Percentiles rank a stretch among this genome's conserved stretches.
Conservation (phyloP, 2,113 vertebrate genomes). For the Burhinus bistriatus region DNA sequence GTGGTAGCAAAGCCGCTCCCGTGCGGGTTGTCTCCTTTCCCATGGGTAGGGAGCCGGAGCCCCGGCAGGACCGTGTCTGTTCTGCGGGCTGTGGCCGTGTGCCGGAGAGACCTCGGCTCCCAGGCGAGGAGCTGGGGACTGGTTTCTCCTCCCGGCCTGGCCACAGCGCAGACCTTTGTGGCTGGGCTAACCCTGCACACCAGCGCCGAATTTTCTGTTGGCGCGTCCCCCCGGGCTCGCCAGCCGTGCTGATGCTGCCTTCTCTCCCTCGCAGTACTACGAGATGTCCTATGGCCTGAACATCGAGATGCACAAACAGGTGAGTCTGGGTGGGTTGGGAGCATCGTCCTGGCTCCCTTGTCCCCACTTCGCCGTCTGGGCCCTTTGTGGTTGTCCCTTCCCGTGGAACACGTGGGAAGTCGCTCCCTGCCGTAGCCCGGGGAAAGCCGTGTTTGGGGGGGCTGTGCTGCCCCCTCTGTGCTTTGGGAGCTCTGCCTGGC, state of each 20-base stretch:
- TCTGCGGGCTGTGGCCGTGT: accelerated
- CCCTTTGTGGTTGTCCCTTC: neutral
- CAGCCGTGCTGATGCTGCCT: neutral
- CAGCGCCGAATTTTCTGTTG: accelerated
- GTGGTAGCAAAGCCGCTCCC: accelerated
- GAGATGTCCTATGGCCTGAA: conserved; percentile 78
- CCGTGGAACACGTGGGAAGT: accelerated
- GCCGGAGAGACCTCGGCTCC: neutral
- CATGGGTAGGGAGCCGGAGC: accelerated
- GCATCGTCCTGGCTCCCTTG: neutral
- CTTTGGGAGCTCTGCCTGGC: neutral
- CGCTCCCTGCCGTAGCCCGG: neutral
- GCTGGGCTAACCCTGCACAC: neutral
- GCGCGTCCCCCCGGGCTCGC: no score
- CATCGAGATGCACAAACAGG: conserved; percentile 80
- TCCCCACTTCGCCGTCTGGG: neutral
- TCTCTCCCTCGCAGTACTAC: conserved; percentile 65
- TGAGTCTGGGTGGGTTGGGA: neutral
- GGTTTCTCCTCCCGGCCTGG: neutral
- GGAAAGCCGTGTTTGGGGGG: neutral
- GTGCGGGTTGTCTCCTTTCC: neutral
- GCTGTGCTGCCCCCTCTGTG: neutral
- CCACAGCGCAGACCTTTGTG: accelerated
- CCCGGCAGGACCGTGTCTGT: neutral
- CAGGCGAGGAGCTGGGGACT: neutral